phyloP scores from a whole-genome alignment of 2,888 invertebrate genomes.

The Gymnosoma rotundatum region DNA sequence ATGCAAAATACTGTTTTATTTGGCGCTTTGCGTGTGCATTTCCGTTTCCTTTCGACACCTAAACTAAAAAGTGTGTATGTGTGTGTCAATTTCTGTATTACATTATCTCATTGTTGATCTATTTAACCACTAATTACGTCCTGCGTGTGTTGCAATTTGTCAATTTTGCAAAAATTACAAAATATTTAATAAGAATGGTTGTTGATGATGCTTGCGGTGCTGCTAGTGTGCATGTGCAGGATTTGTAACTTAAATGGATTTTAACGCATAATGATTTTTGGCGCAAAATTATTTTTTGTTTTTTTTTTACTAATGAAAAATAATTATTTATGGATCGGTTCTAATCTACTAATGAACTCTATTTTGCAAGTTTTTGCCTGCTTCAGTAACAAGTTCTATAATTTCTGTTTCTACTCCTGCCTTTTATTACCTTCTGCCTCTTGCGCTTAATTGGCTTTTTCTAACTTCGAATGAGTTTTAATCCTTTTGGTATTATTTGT shows the following conservation, averaged over 20 bases:
- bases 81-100: too few relatives aligned
- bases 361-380: background rate
- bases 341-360: background rate
- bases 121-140: constrained; percentile 47
- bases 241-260: constrained; percentile 75
- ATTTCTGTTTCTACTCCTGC: background rate
- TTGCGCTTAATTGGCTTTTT: constrained; percentile 33
- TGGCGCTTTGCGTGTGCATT: constrained; percentile 12
- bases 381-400: background rate
- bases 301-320: constrained; percentile 13
- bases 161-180: constrained; percentile 20
- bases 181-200: constrained; percentile 28
- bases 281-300: constrained; percentile 67
- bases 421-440: background rate
- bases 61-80: constrained; percentile 30
- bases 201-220: background rate
- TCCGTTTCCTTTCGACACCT: constrained; percentile 52
- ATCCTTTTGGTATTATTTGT: constrained; percentile 52
- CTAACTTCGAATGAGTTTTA: constrained; percentile 47
- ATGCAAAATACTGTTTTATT: constrained; percentile 19
- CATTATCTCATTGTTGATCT: constrained; percentile 16
- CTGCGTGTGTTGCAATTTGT: constrained; percentile 36
- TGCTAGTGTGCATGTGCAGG: constrained; percentile 28
- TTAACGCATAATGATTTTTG: constrained; percentile 70
- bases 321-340: constrained; percentile 11